Percentiles rank a stretch among this genome's conserved stretches.
Conservation (phyloP, 1,140 invertebrate genomes). For the Holcopasites calliopsidis region DNA sequence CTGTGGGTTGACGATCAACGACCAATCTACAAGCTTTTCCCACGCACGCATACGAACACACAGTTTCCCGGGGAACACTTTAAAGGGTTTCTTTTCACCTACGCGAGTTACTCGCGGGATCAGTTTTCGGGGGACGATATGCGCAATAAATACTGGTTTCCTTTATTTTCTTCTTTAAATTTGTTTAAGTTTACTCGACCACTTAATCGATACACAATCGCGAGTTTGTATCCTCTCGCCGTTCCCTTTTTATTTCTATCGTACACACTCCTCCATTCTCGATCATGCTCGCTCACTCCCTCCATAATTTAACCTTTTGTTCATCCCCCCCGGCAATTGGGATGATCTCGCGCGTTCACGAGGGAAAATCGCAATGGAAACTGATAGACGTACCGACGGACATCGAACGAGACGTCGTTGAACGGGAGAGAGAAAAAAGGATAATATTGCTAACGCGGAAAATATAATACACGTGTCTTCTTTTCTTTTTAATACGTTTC, state of each 20-base stretch:
- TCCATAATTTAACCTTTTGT: constrained; percentile 58
- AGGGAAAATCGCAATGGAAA: background rate
- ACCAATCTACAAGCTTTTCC: background rate
- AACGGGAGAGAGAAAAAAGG: background rate
- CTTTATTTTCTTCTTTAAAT: background rate
- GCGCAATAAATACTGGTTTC: constrained; percentile 7
- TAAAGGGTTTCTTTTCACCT: background rate
- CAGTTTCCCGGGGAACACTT: background rate
- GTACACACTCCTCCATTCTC: constrained; percentile 39
- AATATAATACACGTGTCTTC: constrained; percentile 20
- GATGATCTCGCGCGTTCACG: background rate
- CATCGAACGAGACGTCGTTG: constrained; percentile 16
- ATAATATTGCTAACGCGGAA: constrained; percentile 24
- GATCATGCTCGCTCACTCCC: constrained; percentile 37
- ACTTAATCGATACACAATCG: background rate
- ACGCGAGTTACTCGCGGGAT: background rate
- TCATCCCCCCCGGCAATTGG: constrained; percentile 2
- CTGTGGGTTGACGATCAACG: background rate
- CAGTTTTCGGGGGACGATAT: background rate
- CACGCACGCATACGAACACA: background rate
- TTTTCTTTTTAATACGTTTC: background rate
- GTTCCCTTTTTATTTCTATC: background rate
- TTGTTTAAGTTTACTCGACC: background rate
- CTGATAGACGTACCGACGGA: background rate
- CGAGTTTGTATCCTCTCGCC: background rate